Base-by-base conservation (phyloP, 2,888 invertebrate species). In the Heliconius cydno region DNA sequence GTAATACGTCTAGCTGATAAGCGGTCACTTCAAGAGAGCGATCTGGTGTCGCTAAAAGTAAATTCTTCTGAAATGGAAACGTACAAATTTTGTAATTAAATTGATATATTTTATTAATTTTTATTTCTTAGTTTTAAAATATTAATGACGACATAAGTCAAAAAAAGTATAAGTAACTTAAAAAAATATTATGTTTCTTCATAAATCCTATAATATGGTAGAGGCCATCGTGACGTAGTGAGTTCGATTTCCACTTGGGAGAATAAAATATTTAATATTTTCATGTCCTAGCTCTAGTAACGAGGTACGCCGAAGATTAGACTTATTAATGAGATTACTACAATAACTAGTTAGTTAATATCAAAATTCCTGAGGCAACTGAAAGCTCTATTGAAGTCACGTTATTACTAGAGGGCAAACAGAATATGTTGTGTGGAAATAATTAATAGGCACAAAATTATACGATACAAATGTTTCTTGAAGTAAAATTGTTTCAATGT, bases 1-100 rank as follows among this genome's bases (percentile, higher is more conserved):
- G 66, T 46, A 66, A 67, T 66, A 66, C 52, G 78, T 78, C 72
- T 78, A 52, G 72, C 78, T 67, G 78, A 78, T 78, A 78, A 73
- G 72, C 78, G 72, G 78, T 73, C 78, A 78, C 34, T 72, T 76
- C 57, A 57, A 34, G 60, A 66, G 34, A 52, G 71, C 63, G 9
- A 71, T 34, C 34, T 34, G 34, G 34, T 34, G 34, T 34, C 34
- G 34, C 34, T 34, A 34, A 34, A 34, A 34, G 7, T 34, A 78
- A 78, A 67, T 73, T 28, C 66, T 15, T 38, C 13, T 66, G 3
- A 66, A 66, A 67, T 73, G 1, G 22, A 73, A 66, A 57, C 41
- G 22, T 73, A 65, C n/a, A 71, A 57, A 30, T n/a, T 28, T 77
- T 71, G 1, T 46, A 78, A 78, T 65, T 19, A 77, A 77, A 77